Evolutionary conservation across 2,797 vertebrate genomes (phyloP).

Genomic region (Sebastes steindachneri): DNA sequence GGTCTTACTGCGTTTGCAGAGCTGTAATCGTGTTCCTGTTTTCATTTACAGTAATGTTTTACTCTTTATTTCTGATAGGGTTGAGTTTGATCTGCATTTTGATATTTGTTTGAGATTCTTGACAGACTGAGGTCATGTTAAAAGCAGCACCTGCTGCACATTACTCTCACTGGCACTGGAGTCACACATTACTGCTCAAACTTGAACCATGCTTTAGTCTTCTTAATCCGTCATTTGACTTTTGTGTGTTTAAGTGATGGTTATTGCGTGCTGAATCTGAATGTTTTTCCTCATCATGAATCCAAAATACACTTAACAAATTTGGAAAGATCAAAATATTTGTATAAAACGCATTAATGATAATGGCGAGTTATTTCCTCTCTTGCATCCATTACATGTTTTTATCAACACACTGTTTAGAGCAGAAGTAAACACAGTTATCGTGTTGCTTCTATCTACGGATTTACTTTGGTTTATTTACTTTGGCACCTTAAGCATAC

Average conservation of each 20-base stretch:
- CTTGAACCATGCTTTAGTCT: background rate
- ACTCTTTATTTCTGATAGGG: background rate
- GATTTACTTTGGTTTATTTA: slow-evolving; percentile 14
- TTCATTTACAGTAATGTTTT: background rate
- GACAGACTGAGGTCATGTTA: background rate
- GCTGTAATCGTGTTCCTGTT: background rate
- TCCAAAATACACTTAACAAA: background rate
- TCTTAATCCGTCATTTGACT: background rate
- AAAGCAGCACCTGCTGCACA: slow-evolving; percentile 8
- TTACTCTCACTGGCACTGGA: background rate
- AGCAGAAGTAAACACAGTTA: slow-evolving; percentile 10
- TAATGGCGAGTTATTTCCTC: background rate
- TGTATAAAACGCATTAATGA: background rate
- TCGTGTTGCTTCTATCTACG: slow-evolving; percentile 19
- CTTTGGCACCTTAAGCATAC: slow-evolving; percentile 15
- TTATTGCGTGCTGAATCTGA: background rate
- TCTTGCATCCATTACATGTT: background rate
- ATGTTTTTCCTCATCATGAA: background rate
- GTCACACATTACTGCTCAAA: background rate
- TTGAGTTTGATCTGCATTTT: background rate
- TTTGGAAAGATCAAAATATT: background rate
- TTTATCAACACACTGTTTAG: slow-evolving; percentile 3
- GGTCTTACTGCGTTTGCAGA: background rate
- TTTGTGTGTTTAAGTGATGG: background rate
- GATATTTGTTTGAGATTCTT: slow-evolving; percentile 21